Conservation (phyloP, 1,140 invertebrate genomes). For the Drosophila repleta region DNA sequence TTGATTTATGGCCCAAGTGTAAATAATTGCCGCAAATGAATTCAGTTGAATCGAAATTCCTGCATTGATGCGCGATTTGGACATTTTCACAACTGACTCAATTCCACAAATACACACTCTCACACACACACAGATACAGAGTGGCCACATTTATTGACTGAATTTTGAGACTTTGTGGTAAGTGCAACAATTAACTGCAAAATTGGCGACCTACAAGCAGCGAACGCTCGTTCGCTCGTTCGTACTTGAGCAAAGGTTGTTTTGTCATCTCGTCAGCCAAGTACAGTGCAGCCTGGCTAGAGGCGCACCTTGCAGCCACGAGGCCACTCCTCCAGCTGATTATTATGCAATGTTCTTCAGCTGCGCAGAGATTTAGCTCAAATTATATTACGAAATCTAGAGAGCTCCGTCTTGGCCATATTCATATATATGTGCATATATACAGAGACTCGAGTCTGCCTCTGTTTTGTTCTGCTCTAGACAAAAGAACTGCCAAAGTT, state of each 20-base stretch:
- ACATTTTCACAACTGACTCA: slow-evolving; percentile 18
- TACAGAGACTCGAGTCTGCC: background rate
- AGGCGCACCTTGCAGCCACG: slow-evolving; percentile 27
- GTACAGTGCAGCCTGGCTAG: slow-evolving; percentile 34
- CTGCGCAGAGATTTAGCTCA: slow-evolving; percentile 25
- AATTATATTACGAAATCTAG: slow-evolving; percentile 35
- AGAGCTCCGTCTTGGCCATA: background rate
- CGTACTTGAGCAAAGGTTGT: slow-evolving; percentile 24
- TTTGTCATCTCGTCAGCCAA: background rate
- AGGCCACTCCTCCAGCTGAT: slow-evolving; percentile 37
- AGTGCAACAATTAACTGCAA: slow-evolving; percentile 37
- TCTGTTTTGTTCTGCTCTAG: background rate
- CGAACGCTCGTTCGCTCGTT: no score
- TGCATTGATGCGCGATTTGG: slow-evolving; percentile 16
- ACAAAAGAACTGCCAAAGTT: slow-evolving; percentile 28
- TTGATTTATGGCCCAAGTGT: slow-evolving; percentile 68
- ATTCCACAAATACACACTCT: background rate
- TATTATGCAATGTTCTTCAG: slow-evolving; percentile 46
- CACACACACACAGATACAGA: slow-evolving; percentile 2
- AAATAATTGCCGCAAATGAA: slow-evolving; percentile 69
- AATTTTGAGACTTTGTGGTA: slow-evolving; percentile 23
- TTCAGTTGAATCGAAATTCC: slow-evolving; percentile 67
- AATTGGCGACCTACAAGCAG: slow-evolving; percentile 9
- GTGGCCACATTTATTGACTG: slow-evolving; percentile 5
- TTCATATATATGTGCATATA: background rate